Conservation (phyloP, 2,888 invertebrate genomes). For the Tillus elongatus region DNA sequence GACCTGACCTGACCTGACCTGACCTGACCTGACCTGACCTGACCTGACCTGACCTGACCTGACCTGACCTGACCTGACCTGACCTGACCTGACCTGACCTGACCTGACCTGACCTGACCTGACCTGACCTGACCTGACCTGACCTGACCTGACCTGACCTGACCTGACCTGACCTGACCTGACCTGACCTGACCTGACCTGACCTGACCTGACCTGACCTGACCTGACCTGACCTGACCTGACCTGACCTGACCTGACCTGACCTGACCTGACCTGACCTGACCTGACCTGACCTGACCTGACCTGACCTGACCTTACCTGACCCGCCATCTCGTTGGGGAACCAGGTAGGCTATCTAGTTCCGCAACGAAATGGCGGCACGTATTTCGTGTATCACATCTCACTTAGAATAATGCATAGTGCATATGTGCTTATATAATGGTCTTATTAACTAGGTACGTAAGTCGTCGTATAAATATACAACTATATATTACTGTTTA, state of each 20-base stretch:
- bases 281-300: slow-evolving; percentile 18
- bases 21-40: slow-evolving; percentile 14
- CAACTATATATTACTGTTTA: no score
- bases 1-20: slow-evolving; percentile 14
- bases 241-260: slow-evolving; percentile 20
- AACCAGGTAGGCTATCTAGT: no score
- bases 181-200: slow-evolving; percentile 20
- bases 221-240: slow-evolving; percentile 20
- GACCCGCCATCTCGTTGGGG: no score
- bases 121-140: slow-evolving; percentile 17
- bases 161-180: slow-evolving; percentile 20
- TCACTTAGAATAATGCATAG: no score
- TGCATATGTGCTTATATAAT: no score
- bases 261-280: slow-evolving; percentile 19
- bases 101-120: slow-evolving; percentile 14
- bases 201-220: slow-evolving; percentile 20
- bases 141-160: slow-evolving; percentile 20
- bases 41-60: slow-evolving; percentile 14
- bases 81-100: slow-evolving; percentile 14
- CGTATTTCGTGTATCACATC: no score
- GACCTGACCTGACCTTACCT: slow-evolving; percentile 11
- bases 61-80: slow-evolving; percentile 14
- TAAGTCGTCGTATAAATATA: no score
- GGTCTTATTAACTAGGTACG: no score
- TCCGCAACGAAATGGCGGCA: no score